Conservation (phyloP, 2,797 vertebrate species). For the Intellagama lesueurii region DNA sequence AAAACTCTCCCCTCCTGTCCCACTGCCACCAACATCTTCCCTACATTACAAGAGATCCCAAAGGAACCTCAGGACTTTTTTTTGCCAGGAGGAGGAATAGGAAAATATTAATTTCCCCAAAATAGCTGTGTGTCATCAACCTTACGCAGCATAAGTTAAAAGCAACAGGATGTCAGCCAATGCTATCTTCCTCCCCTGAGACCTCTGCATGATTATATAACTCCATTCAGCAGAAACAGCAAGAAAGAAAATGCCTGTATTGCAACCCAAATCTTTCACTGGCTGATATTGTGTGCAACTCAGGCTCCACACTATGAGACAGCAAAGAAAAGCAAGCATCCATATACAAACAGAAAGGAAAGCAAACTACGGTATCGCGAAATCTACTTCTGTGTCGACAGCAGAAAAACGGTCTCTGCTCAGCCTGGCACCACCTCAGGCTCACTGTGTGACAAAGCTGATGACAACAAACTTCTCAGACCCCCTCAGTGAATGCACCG, state of each 20-base stretch:
- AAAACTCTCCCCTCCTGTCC: no score
- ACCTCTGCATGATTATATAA: background rate
- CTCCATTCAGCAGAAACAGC: background rate
- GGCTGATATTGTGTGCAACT: slow-evolving; percentile 26
- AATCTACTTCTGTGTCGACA: slow-evolving; percentile 15
- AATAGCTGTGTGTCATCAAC: no score
- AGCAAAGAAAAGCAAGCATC: background rate
- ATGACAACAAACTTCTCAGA: slow-evolving; percentile 58
- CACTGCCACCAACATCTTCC: no score
- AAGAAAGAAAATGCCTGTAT: background rate
- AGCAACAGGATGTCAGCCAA: no score
- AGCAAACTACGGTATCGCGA: slow-evolving; percentile 33
- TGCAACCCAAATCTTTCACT: slow-evolving; percentile 1
- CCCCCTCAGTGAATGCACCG: slow-evolving; percentile 60
- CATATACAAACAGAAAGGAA: slow-evolving; percentile 3
- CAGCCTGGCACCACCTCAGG: slow-evolving; percentile 32
- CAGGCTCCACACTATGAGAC: slow-evolving; percentile 36
- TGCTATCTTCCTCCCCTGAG: no score
- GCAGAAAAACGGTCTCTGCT: slow-evolving; percentile 35
- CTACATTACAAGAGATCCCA: no score
- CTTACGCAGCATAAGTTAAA: no score
- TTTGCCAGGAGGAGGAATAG: no score
- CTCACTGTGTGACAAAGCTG: slow-evolving; percentile 48
- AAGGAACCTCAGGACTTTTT: no score
- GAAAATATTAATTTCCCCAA: no score